Evolutionary conservation across 2,888 invertebrate genomes (phyloP).

Genomic region (Mimumesa dahlbomi): DNA sequence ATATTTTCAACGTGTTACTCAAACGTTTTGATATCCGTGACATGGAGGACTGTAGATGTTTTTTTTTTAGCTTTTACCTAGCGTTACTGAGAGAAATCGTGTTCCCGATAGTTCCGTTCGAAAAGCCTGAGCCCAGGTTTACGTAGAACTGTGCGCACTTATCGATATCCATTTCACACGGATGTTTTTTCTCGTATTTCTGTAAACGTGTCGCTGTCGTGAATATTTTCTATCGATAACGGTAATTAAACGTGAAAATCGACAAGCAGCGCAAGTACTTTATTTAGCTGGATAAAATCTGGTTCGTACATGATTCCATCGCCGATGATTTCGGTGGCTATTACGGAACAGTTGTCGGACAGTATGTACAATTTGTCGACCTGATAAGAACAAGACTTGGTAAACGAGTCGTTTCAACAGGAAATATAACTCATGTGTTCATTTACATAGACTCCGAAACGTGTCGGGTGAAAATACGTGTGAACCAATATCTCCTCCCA

Average conservation of each 20-base stretch:
- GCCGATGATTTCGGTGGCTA: conserved; percentile 79
- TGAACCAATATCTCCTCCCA: conserved; percentile 76
- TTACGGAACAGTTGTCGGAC: conserved; percentile 78
- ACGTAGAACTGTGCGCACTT: conserved; percentile 24
- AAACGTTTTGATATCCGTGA: too few species aligned
- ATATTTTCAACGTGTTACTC: too few species aligned
- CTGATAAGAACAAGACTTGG: conserved; percentile 50
- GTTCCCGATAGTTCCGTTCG: conserved; percentile 33
- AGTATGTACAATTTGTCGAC: conserved; percentile 78
- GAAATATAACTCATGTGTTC: conserved; percentile 8
- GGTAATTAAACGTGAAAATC: too few species aligned
- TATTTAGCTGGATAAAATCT: conserved; percentile 55
- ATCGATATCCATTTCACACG: conserved; percentile 4
- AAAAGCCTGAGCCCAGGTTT: conserved; percentile 9
- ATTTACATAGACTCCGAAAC: conserved; percentile 74
- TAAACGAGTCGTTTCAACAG: neutral
- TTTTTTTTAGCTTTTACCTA: conserved; percentile 55
- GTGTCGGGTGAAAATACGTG: too few species aligned
- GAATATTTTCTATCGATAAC: too few species aligned
- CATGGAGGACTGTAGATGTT: too few species aligned
- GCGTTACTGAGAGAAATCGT: conserved; percentile 53
- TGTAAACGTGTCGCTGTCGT: conserved; percentile 17
- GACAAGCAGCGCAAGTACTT: conserved; percentile 41
- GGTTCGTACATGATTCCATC: conserved; percentile 78
- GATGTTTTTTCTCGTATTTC: conserved; percentile 12